Base-by-base conservation (phyloP, 2,797 vertebrate genomes). In the Agapornis canus region DNA sequence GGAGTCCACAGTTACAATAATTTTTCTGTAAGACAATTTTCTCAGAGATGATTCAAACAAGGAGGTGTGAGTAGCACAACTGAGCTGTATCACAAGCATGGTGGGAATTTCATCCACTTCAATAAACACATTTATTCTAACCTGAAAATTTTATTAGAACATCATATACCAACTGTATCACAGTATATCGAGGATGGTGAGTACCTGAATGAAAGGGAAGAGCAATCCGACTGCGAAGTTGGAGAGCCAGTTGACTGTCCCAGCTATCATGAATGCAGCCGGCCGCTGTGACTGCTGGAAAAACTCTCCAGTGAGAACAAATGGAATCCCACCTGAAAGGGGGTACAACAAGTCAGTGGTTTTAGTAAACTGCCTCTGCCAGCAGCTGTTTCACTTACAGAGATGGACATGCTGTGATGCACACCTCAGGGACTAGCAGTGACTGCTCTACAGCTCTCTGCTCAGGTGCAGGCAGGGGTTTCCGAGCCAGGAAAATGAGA, bases 141-240 rank as follows among this genome's bases (percentile, higher is more conserved):
- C 6, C 20, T 52, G 40, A 65, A 66, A 70, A 70, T 63, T 51
- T 16, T n/a, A 32, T 43, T 82, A 45, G 56, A 82, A 52, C 2
- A 3, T 42, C 5, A 0, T 9, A 27, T 14, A 77, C 5, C 39
- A 68, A 10, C 5, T 42, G 11, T 22, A 42, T 19, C 49, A 63
- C 4, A n/a, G 13, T 6, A 6, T 7, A 48, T 10, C 3, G 16
- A 27, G 14, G 9, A 4, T 17, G 29, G 1, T 3, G 20, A 66
- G 20, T 97, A 99, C 99, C 98, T 99, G 99, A 93, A 99, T 98
- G 95, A 99, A 99, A 1, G 99, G 99, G 92, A 99, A 99, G 69
- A 99, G 95, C 69, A 99, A 98, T 37, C 99, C 99, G 8, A 99
- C 98, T 0, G 97, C 64, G 2, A 99, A 99, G 98, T 99, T 99